Evolutionary conservation across 2,113 vertebrate species (phyloP), one percentile per base, ranked within the genome.

Genomic region (Gobio gobio): DNA sequence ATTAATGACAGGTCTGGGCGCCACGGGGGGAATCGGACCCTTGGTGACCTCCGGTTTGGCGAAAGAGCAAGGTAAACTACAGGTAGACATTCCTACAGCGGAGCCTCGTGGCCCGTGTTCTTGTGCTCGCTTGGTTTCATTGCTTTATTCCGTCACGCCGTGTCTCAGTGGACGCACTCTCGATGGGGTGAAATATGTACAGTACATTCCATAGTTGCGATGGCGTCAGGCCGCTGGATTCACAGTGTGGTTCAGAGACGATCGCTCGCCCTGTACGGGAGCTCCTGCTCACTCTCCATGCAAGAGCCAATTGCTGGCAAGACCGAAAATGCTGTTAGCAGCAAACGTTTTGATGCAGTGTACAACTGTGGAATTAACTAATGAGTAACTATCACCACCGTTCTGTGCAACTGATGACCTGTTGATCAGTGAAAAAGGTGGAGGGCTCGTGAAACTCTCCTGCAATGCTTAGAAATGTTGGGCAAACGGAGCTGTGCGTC

Each of bases 131-230:
- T 77, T 72, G 10, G 70, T 89, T 89, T 89, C 89, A 66, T 88
- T 91, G 91, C 91, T 86, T 84, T 29, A 56, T 82, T 75, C 93
- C 91, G 92, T 91, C 91, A 91, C 87, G 91, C 93, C 92, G 91
- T 89, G 89, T 92, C 86, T 91, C 90, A 93, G 93, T 91, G 92
- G 93, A 92, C 26, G 24, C 78, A 4, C 61, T 66, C 45, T 68
- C 49, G 36, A 72, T 85, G 84, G 81, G 80, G 66, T 73, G 75
- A 82, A 64, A 70, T 74, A 82, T 85, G 85, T 89, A 89, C 82
- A 88, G 84, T 89, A 89, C 86, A 89, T 89, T 89, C 88, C 86
- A 83, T 76, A 86, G 87, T 86, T 64, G 24, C 36, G 78, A 87
- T 78, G 82, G 86, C 82, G 74, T 87, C 72, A 81, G 84, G 86